Base-by-base conservation (phyloP, 2,888 invertebrate species). In the Limulus polyphemus region DNA sequence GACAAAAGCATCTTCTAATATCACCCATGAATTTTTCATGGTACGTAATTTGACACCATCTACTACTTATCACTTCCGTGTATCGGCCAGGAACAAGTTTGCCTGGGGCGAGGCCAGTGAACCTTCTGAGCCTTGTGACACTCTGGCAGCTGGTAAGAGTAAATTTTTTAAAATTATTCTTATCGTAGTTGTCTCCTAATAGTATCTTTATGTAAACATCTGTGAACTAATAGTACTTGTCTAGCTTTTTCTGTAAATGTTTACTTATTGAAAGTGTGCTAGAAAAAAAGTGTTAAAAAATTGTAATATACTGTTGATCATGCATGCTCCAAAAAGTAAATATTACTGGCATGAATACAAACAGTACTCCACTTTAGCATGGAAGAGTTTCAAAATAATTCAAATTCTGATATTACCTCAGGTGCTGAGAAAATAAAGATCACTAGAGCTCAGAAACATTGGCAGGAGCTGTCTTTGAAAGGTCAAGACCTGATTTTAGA, bases 101-200 rank as follows among this genome's bases (percentile, higher is more conserved):
- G 97, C 97, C 0, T 91, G 91, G 88, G 91, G 95, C 77, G 88
- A 89, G 60, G 86, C 87, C 74, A 91, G 93, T 56, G 85, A 89
- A 67, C 86, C 90, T 0, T 87, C 90, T 1, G 82, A 83, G 64
- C 79, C 87, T 1, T 79, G 86, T 16, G 83, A 84, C 71, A 93
- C 93, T 1, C 70, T 72, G 47, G 60, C 70, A 0, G 32, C 32
- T 32, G 32, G 32, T 32, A 70, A 70, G 32, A 32, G 7, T 32
- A 32, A 32, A 32, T 32, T 0, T 32, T 32, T 32, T n/a, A n/a
- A 7, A 32, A 32, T 32, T 32, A 32, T 32, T 32, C 32, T 32
- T 7, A 32, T 32, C 7, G 7, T 32, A 32, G 32, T 32, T 32
- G 7, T 32, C 32, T 32, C 32, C 32, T 32, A 32, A 32, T 32